Conservation (phyloP, 2,797 vertebrate genomes). For the Melanotaenia maccullochi region DNA sequence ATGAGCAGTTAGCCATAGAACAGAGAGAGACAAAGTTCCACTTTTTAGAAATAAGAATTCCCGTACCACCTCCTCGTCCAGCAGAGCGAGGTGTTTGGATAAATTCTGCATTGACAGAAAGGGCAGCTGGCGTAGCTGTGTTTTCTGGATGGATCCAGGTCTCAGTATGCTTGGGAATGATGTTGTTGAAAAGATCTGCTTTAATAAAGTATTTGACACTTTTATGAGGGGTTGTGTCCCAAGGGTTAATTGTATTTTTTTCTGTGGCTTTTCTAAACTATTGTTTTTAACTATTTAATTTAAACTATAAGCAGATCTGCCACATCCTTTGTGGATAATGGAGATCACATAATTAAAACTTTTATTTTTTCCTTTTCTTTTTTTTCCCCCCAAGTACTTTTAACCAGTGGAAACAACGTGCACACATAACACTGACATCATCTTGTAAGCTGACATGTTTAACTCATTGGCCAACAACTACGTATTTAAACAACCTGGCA, state of each 20-base stretch:
- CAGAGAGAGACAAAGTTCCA: no score
- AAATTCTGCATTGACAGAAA: no score
- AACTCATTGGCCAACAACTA: neutral
- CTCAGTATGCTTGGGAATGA: no score
- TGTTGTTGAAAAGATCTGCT: no score
- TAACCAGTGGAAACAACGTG: neutral
- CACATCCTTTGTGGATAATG: neutral
- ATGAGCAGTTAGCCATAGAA: no score
- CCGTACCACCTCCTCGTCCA: no score
- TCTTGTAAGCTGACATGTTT: neutral
- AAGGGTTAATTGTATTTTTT: neutral
- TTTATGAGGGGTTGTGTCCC: no score
- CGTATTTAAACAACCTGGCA: neutral
- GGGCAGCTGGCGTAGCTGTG: no score
- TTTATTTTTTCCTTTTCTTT: neutral
- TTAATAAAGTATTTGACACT: neutral
- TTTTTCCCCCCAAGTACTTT: no score
- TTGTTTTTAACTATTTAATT: neutral
- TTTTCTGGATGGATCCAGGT: no score
- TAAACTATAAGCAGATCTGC: neutral
- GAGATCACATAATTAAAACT: neutral
- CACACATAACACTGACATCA: conserved; percentile 5
- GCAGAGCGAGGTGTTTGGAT: no score
- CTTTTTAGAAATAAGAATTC: no score
- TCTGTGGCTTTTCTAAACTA: neutral